A percentile compares a stretch with the other conserved stretches of the same genome.
Evolutionary conservation across 2,888 invertebrate genomes (phyloP).

Genomic region (Epirrhoe alternata): DNA sequence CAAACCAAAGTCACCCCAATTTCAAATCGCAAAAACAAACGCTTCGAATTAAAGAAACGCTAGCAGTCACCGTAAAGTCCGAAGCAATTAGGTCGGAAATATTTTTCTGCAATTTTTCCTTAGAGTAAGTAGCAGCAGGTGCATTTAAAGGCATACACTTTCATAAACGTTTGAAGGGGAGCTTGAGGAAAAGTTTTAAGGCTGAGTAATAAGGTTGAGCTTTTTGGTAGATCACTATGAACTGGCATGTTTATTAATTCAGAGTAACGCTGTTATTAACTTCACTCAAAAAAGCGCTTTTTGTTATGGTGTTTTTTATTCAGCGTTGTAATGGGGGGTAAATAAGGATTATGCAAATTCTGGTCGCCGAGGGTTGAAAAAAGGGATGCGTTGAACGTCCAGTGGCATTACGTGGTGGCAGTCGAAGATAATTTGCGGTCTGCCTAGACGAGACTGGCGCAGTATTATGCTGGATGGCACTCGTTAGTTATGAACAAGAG

Average conservation of each 20-base stretch:
- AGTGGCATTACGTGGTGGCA: no score
- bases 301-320: not conserved
- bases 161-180: slow-evolving; percentile 64
- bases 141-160: slow-evolving; percentile 72
- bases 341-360: no score
- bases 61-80: slow-evolving; percentile 52
- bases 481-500: not conserved
- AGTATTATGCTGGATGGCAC: not conserved
- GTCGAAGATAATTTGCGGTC: no score
- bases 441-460: not conserved
- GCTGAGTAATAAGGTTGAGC: slow-evolving; percentile 70
- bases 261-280: not conserved
- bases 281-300: not conserved
- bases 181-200: slow-evolving; percentile 61
- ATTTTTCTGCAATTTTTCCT: slow-evolving; percentile 54
- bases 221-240: slow-evolving; percentile 64
- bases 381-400: no score
- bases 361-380: no score
- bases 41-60: slow-evolving; percentile 45
- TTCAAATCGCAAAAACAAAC: slow-evolving; percentile 40
- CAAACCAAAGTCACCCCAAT: slow-evolving; percentile 33
- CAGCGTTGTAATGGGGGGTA: not conserved
- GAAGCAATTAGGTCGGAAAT: slow-evolving; percentile 54
- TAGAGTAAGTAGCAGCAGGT: slow-evolving; percentile 65
- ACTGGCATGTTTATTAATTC: not conserved